A percentile compares a stretch with the other conserved stretches of the same genome.
These are phyloP conservation scores for Kryptolebias ocellatus DNA, from an alignment of 2,797 vertebrate species.

Conservation along the genomic window DNA sequence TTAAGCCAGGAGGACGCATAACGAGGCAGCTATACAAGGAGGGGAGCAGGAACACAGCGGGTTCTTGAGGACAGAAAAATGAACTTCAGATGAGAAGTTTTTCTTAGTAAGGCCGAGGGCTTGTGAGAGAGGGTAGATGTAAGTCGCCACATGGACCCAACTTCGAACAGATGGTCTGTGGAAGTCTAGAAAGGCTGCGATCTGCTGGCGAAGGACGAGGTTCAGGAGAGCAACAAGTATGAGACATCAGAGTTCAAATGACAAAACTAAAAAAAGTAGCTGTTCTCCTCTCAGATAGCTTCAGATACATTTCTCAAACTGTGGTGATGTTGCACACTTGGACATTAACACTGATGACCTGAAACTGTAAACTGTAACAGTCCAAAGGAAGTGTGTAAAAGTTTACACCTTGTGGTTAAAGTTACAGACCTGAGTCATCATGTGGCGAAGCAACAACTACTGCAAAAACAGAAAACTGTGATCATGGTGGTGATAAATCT, in stretches of 20 bases:
- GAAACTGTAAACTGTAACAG: constrained; percentile 12
- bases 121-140: constrained; percentile 39
- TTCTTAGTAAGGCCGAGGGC: constrained; percentile 33
- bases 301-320: not conserved
- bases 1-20: constrained; percentile 1
- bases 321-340: not conserved
- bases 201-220: constrained; percentile 14
- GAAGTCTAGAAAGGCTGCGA: constrained; percentile 5
- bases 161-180: constrained; percentile 48
- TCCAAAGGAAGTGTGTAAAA: constrained; percentile 1
- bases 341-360: constrained; percentile 2
- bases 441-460: not conserved
- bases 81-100: constrained; percentile 10
- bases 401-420: constrained; percentile 1
- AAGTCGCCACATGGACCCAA: constrained; percentile 43
- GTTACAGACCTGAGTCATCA: not conserved
- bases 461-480: constrained; percentile 8
- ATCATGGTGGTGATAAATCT: constrained; percentile 15
- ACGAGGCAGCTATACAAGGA: not conserved
- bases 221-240: constrained; percentile 7
- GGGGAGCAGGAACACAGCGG: constrained; percentile 5
- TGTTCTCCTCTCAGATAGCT: no score
- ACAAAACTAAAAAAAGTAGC: not conserved
- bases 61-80: constrained; percentile 17
- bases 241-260: constrained; percentile 17